Evolutionary conservation across 2,888 invertebrate genomes (phyloP), one percentile per base, ranked within the genome.

Genomic region (Graphium colonna): DNA sequence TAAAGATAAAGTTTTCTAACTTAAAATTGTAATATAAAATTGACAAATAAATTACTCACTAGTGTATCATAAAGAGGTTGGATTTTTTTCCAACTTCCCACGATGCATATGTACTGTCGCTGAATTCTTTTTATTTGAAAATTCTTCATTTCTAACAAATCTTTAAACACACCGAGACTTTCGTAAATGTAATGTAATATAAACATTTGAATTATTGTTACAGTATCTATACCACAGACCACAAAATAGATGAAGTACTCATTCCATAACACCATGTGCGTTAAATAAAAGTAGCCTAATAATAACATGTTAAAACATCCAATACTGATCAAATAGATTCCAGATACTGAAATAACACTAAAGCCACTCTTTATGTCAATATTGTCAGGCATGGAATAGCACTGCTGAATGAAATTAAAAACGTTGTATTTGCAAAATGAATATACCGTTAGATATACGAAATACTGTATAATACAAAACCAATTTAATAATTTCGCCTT

Each of bases 161-260:
- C 9, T 33, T 33, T n/a, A 3, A 33, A 1, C 2, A 33, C 33
- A 33, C 9, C 8, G 4, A 33, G 33, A 9, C 33, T 33, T 9
- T 33, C 33, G n/a, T 33, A 10, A n/a, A 33, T 9, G n/a, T 33
- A 33, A 10, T 33, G 15, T 15, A 43, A 26, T 7, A 33, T 36
- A n/a, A 43, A 13, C 1, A 43, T 42, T 36, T 50, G 8, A 15
- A 43, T 17, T 7, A 43, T 5, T 10, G 50, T 33, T 5, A 50
- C 33, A 5, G 33, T 1, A 3, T 50, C 50, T 8, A 50, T n/a
- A 36, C 36, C 1, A 36, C 21, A 21, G 21, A 50, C 33, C 3
- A 33, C 1, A n/a, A 5, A 33, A n/a, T 10, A 33, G 9, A 33
- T 33, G 33, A n/a, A n/a, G 1, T 5, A 9, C 9, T 33, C 9